phyloP scores from a whole-genome alignment of 53 echinoderm and acorn worm species.

The Pentamera pediparva region DNA sequence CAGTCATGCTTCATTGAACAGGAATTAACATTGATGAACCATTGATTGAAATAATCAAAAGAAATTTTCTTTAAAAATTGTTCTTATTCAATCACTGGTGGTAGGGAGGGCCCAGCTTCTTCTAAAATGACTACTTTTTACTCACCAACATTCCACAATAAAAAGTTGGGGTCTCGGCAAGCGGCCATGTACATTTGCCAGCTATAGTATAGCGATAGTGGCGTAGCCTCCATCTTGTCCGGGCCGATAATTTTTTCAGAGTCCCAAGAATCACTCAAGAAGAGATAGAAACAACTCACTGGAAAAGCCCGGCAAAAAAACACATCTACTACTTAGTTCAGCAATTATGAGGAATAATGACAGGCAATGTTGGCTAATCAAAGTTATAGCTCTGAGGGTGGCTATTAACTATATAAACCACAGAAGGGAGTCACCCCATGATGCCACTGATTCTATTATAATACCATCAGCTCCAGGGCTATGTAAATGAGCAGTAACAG shows the following conservation, averaged over 20 bases:
- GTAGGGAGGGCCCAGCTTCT: neutral
- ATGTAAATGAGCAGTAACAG: constrained; percentile 17
- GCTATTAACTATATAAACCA: constrained; percentile 18
- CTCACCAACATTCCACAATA: constrained; percentile 94
- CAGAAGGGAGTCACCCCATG: constrained; percentile 6
- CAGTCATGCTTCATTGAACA: too few species aligned
- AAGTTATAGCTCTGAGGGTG: too few species aligned
- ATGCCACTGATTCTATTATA: constrained; percentile 21
- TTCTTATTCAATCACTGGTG: neutral
- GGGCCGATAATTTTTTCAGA: neutral
- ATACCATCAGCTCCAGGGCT: neutral
- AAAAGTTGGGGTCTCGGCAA: constrained; percentile 78
- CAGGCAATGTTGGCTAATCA: neutral
- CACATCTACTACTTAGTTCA: too few species aligned
- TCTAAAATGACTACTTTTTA: too few species aligned
- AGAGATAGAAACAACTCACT: too few species aligned
- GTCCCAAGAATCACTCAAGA: too few species aligned
- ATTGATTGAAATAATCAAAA: too few species aligned
- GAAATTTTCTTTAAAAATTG: neutral
- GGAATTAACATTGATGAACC: too few species aligned
- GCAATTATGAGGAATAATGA: neutral
- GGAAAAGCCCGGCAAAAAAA: too few species aligned
- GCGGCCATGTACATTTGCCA: constrained; percentile 95
- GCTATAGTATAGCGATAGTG: constrained; percentile 90
- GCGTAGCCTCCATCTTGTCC: constrained; percentile 64